phyloP scores from a whole-genome alignment of 2,113 vertebrate species.

The Ptyas mucosa region DNA sequence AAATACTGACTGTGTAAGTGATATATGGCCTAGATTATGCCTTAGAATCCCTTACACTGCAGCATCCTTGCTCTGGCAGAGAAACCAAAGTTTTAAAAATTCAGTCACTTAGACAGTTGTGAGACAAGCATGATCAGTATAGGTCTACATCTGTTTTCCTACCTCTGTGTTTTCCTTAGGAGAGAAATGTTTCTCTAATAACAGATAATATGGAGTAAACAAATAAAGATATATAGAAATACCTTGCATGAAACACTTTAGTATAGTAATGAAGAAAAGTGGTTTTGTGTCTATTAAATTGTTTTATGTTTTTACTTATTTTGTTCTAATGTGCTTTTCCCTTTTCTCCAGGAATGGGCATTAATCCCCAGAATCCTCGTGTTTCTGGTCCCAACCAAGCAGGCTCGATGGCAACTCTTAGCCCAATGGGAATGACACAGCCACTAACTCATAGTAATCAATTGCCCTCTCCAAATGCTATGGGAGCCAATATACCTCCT shows the following conservation, averaged over 20 bases:
- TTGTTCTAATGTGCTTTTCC: slow-evolving; percentile 38
- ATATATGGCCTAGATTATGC: background rate
- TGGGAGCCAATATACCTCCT: slow-evolving; percentile 84
- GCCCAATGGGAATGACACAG: slow-evolving; percentile 97
- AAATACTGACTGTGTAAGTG: background rate
- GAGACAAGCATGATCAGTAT: background rate
- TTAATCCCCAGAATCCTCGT: slow-evolving; percentile 95
- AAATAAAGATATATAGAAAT: background rate
- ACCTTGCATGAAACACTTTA: background rate
- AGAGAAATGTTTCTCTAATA: background rate
- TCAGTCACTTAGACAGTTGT: background rate
- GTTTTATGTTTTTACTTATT: slow-evolving; percentile 4
- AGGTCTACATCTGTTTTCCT: background rate
- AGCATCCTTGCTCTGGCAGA: background rate
- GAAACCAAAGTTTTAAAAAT: background rate
- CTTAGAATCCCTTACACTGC: background rate
- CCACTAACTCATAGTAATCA: slow-evolving; percentile 95
- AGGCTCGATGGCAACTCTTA: slow-evolving; percentile 94
- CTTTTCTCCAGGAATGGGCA: slow-evolving; percentile 84
- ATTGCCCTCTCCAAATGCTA: slow-evolving; percentile 96
- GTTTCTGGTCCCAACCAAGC: slow-evolving; percentile 92
- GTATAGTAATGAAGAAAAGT: background rate
- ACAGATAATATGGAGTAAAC: background rate
- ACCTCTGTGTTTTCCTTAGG: background rate
- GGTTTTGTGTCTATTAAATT: background rate